Base-by-base conservation (phyloP, 1,140 invertebrate genomes). In the Caenorhabditis tropicalis region DNA sequence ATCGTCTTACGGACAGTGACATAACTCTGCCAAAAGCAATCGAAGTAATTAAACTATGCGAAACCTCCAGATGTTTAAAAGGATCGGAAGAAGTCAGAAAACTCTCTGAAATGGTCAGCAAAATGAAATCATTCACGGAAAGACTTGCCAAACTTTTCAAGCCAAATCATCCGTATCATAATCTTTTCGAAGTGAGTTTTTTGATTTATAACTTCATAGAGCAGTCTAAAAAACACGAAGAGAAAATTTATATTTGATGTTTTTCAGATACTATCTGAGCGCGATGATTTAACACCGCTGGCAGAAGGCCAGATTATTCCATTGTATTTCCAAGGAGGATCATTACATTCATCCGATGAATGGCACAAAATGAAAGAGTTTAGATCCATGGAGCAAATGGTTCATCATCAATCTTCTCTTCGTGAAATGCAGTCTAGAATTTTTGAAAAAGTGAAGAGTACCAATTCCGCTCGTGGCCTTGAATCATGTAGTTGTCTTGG, bases 231-330 rank as follows among this genome's bases (percentile, higher is more conserved):
- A n/a, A n/a, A n/a, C n/a, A n/a, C n/a, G n/a, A n/a, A n/a, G n/a
- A n/a, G n/a, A n/a, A n/a, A n/a, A n/a, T n/a, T n/a, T n/a, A n/a
- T 6, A 27, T 15, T 56, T 27, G 29, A 21, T 51, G 48, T 43
- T 2, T 80, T 86, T 15, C 82, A 86, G 85, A 86, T 86, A 27
- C 15, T 86, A 33, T 51, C 60, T 2, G 82, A 83, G n/a, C 36
- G 82, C 10, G 74, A 83, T 27, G 85, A 86, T 39, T 49, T 83
- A 31, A 70, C 74, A 24, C 65, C 70, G 5, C 36, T 86, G 33
- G 58, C 74, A 19, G 85, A 86, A 74, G 85, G 85, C 4, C 70
- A 84, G 24, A 48, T 36, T 4, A 48, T 84, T 19, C 70, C 5
- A 16, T 39, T 51, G 36, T 82, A 53, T 51, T 43, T 19, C 16